Base-by-base conservation (phyloP, 2,797 vertebrate species). In the Sandelia bainsii region DNA sequence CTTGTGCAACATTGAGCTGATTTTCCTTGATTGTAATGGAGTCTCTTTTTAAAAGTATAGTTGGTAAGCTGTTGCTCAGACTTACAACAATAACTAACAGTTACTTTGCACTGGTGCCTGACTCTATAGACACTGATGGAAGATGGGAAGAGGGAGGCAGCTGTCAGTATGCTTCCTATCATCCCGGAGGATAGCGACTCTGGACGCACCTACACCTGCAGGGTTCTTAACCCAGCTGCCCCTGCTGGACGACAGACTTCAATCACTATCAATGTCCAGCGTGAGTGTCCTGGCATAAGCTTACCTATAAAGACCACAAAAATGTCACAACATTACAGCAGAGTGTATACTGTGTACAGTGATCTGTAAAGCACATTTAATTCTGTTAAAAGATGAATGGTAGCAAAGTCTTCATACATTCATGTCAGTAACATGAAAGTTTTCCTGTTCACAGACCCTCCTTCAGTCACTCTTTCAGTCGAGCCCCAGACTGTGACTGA, bases 401-500 rank as follows among this genome's bases (percentile, higher is more conserved):
- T 39, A 20, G 13, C 14, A 51, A 19, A 39, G 25, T 23, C n/a
- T 29, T 45, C 20, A 10, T 19, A 22, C 13, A 27, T 37, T 52
- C 1, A 4, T 69, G 32, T 56, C 27, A 64, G 17, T 75, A 73
- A 84, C 51, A 44, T 29, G 19, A 69, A 37, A 6, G 1, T 57
- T 59, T 83, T 76, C 42, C 37, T 54, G 20, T 34, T 60, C 78
- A n/a, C 91, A 97, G 96, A 97, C 84, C 95, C 96, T 23, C 97
- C 96, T 0, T 89, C 95, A 19, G 97, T 98, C 83, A 96, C 95
- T 25, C 92, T 98, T 27, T 96, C 97, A 3, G 96, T 96, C 45
- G 95, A 96, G 68, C 96, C 96, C 14, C 96, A 96, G 81, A 96
- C 95, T 1, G 95, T 96, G 62, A 94, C 94, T 1, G 96, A 97